Percentiles rank a stretch among this genome's conserved stretches.
Evolutionary conservation across 2,797 vertebrate genomes (phyloP).

Genomic region (Bovichtus variegatus): DNA sequence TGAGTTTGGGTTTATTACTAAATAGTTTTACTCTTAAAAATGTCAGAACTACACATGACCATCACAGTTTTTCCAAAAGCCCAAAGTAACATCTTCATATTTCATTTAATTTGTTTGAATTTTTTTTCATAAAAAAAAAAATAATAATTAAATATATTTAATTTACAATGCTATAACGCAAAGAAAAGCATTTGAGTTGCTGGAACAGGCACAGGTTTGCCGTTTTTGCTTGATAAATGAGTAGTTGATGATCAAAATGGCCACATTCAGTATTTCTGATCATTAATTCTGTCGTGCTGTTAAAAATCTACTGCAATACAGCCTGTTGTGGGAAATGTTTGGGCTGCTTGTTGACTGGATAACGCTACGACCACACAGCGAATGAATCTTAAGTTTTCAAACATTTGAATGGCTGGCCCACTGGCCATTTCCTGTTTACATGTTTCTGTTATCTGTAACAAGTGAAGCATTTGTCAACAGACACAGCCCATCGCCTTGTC

Average conservation of each 20-base stretch:
- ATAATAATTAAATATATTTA: no score
- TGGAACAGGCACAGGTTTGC: no score
- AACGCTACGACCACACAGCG: conserved; percentile 6
- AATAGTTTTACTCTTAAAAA: background rate
- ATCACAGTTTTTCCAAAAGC: background rate
- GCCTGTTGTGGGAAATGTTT: background rate
- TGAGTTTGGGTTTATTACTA: no score
- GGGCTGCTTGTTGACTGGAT: background rate
- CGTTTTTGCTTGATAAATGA: no score
- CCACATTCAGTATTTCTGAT: background rate
- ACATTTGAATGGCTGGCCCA: conserved; percentile 24
- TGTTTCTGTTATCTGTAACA: conserved; percentile 74
- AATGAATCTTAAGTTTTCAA: conserved; percentile 39
- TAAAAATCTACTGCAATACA: background rate
- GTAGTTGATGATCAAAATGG: background rate
- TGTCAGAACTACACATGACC: background rate
- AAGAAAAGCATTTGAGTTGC: no score
- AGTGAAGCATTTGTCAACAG: conserved; percentile 74
- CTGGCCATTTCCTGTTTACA: conserved; percentile 68
- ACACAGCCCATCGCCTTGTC: conserved; percentile 54
- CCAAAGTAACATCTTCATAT: background rate
- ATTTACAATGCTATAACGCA: background rate
- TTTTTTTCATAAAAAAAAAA: no score
- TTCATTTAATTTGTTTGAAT: no score
- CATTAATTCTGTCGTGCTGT: background rate